Evolutionary conservation across 2,113 vertebrate genomes (phyloP).

Genomic region (Tympanuchus pallidicinctus): DNA sequence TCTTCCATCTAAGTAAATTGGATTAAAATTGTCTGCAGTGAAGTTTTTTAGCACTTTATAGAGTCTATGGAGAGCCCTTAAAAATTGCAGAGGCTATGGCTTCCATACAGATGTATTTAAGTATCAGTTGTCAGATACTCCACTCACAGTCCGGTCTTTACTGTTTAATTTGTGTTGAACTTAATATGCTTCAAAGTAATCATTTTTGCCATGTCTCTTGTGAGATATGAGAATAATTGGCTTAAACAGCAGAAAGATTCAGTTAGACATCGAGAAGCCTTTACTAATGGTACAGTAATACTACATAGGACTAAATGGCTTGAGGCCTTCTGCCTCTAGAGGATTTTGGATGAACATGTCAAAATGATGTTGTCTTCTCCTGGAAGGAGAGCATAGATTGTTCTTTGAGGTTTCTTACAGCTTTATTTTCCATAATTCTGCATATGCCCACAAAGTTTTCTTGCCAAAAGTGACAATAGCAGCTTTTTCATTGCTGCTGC

Average conservation of each 20-base stretch:
- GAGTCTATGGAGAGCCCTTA: not conserved
- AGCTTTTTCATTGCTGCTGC: not conserved
- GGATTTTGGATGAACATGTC: not conserved
- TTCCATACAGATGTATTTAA: not conserved
- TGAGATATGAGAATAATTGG: slow-evolving; percentile 17
- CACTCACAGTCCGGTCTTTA: not conserved
- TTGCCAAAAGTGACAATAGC: slow-evolving; percentile 16
- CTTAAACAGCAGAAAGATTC: slow-evolving; percentile 55
- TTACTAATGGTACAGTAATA: slow-evolving; percentile 28
- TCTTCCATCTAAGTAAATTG: slow-evolving; percentile 6
- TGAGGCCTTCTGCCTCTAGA: not conserved
- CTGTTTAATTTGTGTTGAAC: not conserved
- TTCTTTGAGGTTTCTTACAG: slow-evolving; percentile 3
- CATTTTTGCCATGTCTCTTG: slow-evolving; percentile 7
- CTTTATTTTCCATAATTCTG: slow-evolving; percentile 3
- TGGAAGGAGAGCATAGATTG: not conserved
- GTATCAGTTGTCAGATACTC: not conserved
- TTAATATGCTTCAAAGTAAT: slow-evolving; percentile 35
- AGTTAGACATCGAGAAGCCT: slow-evolving; percentile 30
- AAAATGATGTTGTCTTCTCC: slow-evolving; percentile 12
- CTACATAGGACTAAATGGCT: slow-evolving; percentile 32
- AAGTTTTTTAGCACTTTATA: not conserved
- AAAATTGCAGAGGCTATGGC: not conserved
- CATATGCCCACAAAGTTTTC: not conserved
- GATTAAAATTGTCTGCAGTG: not conserved